phyloP scores from a whole-genome alignment of 2,113 vertebrate genomes.

The Rhinoptilus africanus region DNA sequence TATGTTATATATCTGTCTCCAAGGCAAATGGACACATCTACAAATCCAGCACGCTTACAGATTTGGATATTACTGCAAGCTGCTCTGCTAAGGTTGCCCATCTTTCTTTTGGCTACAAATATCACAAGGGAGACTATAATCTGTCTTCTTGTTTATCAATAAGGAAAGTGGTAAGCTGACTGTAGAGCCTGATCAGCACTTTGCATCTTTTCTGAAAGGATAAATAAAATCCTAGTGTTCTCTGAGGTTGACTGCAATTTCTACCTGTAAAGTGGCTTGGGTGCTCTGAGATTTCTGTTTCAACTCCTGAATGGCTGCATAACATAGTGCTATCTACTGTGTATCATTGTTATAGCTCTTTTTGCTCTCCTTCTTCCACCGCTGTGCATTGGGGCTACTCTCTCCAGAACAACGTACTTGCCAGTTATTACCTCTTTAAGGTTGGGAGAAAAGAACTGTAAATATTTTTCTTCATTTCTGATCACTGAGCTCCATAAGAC shows the following conservation, averaged over 20 bases:
- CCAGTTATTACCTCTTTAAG: neutral
- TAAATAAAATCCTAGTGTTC: constrained; percentile 69
- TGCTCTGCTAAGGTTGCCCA: constrained; percentile 45
- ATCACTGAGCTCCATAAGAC: constrained; percentile 34
- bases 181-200: constrained; percentile 59
- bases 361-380: constrained; percentile 40
- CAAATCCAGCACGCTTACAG: constrained; percentile 30
- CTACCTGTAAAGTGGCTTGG: constrained; percentile 64
- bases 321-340: constrained; percentile 16
- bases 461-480: constrained; percentile 13
- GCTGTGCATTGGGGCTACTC: constrained; percentile 1
- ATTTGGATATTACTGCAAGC: constrained; percentile 33
- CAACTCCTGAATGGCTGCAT: constrained; percentile 29
- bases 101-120: constrained; percentile 51
- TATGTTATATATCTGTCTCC: neutral
- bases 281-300: constrained; percentile 60
- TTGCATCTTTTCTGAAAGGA: constrained; percentile 68
- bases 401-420: constrained; percentile 12
- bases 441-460: constrained; percentile 4
- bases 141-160: constrained; percentile 62
- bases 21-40: neutral
- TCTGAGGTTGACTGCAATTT: constrained; percentile 66
- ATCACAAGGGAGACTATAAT: constrained; percentile 46
- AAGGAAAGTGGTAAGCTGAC: constrained; percentile 56
- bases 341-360: constrained; percentile 19